Evolutionary conservation across 2,797 vertebrate genomes (phyloP).

Genomic region (Triplophysa yarkandensis): DNA sequence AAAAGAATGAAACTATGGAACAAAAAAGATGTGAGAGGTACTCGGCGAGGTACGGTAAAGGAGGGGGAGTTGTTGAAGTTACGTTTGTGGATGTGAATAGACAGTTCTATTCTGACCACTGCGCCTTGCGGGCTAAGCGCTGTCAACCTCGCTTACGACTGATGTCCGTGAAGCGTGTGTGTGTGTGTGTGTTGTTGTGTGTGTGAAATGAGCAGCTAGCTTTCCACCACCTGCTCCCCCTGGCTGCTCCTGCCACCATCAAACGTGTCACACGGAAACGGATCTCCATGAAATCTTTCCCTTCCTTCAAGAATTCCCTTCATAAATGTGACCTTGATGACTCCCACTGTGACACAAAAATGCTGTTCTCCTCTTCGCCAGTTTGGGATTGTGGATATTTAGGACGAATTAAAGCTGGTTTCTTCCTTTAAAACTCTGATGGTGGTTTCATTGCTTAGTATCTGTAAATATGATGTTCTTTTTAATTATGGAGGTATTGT

Average conservation of each 20-base stretch:
- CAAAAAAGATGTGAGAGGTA: slow-evolving; percentile 6
- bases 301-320: slow-evolving; percentile 25
- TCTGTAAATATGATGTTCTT: too few species aligned
- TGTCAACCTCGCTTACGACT: slow-evolving; percentile 78
- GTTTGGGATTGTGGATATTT: not conserved
- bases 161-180: slow-evolving; percentile 55
- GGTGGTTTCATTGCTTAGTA: too few species aligned
- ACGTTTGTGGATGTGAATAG: slow-evolving; percentile 78
- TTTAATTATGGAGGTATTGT: too few species aligned
- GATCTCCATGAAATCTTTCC: slow-evolving; percentile 37
- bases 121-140: slow-evolving; percentile 73
- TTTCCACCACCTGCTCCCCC: slow-evolving; percentile 50
- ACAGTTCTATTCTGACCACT: slow-evolving; percentile 73
- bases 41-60: not conserved
- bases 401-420: not conserved
- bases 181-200: slow-evolving; percentile 24
- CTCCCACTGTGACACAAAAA: slow-evolving; percentile 22
- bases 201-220: slow-evolving; percentile 48
- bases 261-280: slow-evolving; percentile 38
- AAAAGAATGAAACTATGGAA: slow-evolving; percentile 38
- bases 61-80: slow-evolving; percentile 51
- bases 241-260: slow-evolving; percentile 37
- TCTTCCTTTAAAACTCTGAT: not conserved
- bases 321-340: slow-evolving; percentile 22
- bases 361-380: slow-evolving; percentile 1